Base-by-base conservation (phyloP, 2,888 invertebrate species). In the Drymonia ruficornis region DNA sequence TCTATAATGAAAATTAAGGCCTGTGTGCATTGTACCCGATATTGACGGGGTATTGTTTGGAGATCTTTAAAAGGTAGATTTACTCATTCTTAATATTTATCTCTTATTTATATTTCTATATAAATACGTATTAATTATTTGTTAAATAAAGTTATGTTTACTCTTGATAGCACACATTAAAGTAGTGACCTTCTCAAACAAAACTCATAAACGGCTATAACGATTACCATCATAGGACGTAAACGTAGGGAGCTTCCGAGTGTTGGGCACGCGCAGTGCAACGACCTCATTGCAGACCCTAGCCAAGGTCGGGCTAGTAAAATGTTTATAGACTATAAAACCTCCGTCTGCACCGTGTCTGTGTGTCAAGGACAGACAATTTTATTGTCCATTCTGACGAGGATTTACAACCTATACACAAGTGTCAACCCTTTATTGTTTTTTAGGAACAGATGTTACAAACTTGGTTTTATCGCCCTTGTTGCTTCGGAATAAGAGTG, bases 241-340 rank as follows among this genome's bases (percentile, higher is more conserved):
- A n/a, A n/a, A n/a, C n/a, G n/a, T 42, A 62, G 61, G 62, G 72
- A 80, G 76, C 76, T 71, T 72, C 74, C 70, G 78, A 80, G 76
- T 78, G 80, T 78, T 82, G 78, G 28, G 83, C 87, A 86, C 84
- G 67, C 74, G 67, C 80, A 80, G 91, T 91, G 90, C 91, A 92
- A 85, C 86, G 89, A 89, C 89, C 91, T 86, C 86, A 83, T 80
- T 90, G 90, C 89, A 91, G 86, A 89, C 91, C 90, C 89, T 86
- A 87, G 80, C 69, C 90, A 91, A 91, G 92, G 91, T 87, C 87
- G 89, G 60, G 89, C 89, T 91, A 91, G 91, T 91, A 91, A 91
- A 92, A 91, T 91, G 90, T 92, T 91, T 91, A 92, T 92, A 86
- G 90, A 78, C 91, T 89, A 91, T 92, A 92, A 92, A 80, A 91